Evolutionary conservation across 2,888 invertebrate genomes (phyloP), one percentile per base, ranked within the genome.

Genomic region (Habroteleia sp.): DNA sequence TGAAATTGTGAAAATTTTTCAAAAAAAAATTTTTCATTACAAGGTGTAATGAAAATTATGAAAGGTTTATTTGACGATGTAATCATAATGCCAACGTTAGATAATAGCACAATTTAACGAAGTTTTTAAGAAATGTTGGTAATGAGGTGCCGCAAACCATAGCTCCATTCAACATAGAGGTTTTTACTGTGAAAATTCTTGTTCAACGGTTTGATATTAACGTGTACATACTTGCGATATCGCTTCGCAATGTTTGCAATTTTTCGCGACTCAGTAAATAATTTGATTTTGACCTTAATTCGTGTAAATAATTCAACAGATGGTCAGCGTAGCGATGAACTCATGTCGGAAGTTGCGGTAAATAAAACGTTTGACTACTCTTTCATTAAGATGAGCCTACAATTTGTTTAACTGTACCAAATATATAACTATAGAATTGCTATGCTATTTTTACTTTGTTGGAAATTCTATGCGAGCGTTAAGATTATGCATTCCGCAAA

Each of bases 321-420:
- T 48, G 48, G 46, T 39, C 46, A 66, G 35, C 42, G 60, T 17
- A 69, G 48, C 60, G 41, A 42, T 44, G 42, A 68, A 56, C 48
- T 48, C 44, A 42, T 13, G 60, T 69, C 68, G 68, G 69, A 69
- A 56, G 58, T 58, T 29, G 39, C 29, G 39, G 68, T 33, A 66
- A 56, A 58, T 41, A 58, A 48, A 68, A 33, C 41, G 56, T 68
- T 68, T 48, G 54, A 58, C 48, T 48, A 56, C 68, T 29, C 41
- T 20, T 37, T 68, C 25, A 48, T 68, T 56, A 58, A 54, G 56
- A 56, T 31, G 33, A 66, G 41, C 41, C 39, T 39, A n/a, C 48
- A 56, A 48, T 68, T 68, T 68, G 33, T 68, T 56, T 58, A 58
- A 68, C 56, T 41, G 56, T 56, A 44, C 33, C 56, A 14, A 46